Conservation (phyloP, 2,797 vertebrate species). For the Hoplostethus mediterraneus region DNA sequence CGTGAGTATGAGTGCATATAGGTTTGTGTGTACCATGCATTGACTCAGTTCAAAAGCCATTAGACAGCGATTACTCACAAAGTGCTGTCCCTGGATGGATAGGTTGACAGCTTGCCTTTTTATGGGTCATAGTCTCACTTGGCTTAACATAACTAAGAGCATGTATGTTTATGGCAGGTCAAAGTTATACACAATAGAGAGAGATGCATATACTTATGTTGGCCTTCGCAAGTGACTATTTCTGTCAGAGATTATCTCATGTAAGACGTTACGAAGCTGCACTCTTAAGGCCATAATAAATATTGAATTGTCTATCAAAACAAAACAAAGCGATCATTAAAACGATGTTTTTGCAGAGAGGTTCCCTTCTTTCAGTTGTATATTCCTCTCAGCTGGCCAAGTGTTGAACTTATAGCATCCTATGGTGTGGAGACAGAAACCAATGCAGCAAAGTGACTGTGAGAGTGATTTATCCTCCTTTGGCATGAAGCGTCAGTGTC, state of each 20-base stretch:
- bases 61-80: constrained; percentile 79
- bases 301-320: constrained; percentile 20
- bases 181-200: constrained; percentile 58
- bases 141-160: constrained; percentile 69
- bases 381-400: constrained; percentile 53
- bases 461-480: constrained; percentile 78
- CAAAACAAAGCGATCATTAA: constrained; percentile 28
- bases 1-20: constrained; percentile 8
- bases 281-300: constrained; percentile 22
- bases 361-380: constrained; percentile 32
- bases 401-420: constrained; percentile 79
- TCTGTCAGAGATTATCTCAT: constrained; percentile 37
- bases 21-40: constrained; percentile 43
- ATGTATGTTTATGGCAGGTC: constrained; percentile 59
- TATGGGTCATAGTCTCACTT: constrained; percentile 74
- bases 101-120: constrained; percentile 76
- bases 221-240: constrained; percentile 55
- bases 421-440: constrained; percentile 69
- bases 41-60: constrained; percentile 73
- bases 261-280: constrained; percentile 29
- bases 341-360: background rate
- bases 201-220: constrained; percentile 41
- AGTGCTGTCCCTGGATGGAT: constrained; percentile 68
- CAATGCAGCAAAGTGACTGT: constrained; percentile 84
- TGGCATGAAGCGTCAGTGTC: constrained; percentile 78